Evolutionary conservation across 2,888 invertebrate species (phyloP).

Genomic region (Gryllus longicercus): DNA sequence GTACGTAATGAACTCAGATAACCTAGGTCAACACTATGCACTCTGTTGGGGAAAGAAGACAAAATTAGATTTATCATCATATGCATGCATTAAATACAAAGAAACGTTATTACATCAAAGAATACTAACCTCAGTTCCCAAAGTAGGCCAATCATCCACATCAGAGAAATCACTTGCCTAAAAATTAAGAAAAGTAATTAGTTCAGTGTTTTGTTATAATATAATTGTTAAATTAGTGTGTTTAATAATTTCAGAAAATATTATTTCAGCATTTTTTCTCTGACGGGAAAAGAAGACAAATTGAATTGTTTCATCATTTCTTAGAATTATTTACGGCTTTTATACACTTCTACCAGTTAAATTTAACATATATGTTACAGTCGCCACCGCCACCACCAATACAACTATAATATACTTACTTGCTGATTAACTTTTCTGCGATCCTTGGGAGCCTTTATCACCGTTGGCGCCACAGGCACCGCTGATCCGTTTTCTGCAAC

Average conservation of each 20-base stretch:
- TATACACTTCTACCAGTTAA: no score
- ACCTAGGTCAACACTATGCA: background rate
- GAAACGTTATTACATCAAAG: background rate
- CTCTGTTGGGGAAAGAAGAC: slow-evolving; percentile 21
- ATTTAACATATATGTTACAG: no score
- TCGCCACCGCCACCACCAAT: no score
- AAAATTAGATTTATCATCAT: background rate
- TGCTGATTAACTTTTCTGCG: slow-evolving; percentile 53
- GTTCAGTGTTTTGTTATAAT: no score
- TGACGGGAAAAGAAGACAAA: slow-evolving; percentile 19
- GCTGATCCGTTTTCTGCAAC: slow-evolving; percentile 45
- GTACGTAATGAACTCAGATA: background rate
- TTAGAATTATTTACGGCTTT: background rate
- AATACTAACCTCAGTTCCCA: slow-evolving; percentile 53
- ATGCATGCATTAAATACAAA: background rate
- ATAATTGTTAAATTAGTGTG: no score
- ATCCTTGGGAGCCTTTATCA: slow-evolving; percentile 51
- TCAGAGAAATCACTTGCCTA: slow-evolving; percentile 85
- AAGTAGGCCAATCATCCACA: slow-evolving; percentile 88
- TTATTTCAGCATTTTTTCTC: background rate
- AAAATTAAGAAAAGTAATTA: slow-evolving; percentile 42
- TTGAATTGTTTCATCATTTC: no score
- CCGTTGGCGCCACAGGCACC: slow-evolving; percentile 45
- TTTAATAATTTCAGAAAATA: no score
- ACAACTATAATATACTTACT: slow-evolving; percentile 43